Conservation (phyloP, 1,140 invertebrate species). For the Dendroctonus valens region DNA sequence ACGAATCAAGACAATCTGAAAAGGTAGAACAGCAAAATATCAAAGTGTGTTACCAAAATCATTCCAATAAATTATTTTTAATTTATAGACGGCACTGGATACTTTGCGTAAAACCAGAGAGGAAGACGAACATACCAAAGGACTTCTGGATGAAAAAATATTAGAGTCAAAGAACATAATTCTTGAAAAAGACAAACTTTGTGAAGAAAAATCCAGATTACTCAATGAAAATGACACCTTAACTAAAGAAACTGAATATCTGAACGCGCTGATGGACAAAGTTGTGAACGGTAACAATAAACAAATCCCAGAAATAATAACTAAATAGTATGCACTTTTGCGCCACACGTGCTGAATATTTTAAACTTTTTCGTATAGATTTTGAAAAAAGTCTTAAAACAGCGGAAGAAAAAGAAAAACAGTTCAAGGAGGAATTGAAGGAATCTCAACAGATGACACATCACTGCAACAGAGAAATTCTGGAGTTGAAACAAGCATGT, state of each 20-base stretch:
- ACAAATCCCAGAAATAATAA: too few species aligned
- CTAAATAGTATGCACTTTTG: neutral
- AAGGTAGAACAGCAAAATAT: slow-evolving; percentile 16
- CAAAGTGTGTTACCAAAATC: slow-evolving; percentile 3
- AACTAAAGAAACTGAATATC: slow-evolving; percentile 17
- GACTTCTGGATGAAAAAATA: slow-evolving; percentile 27
- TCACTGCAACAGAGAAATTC: slow-evolving; percentile 9
- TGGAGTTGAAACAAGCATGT: slow-evolving; percentile 24
- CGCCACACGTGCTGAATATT: neutral
- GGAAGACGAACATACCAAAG: slow-evolving; percentile 12
- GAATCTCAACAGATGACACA: slow-evolving; percentile 24
- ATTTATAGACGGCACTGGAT: slow-evolving; percentile 3
- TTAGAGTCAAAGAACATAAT: slow-evolving; percentile 1
- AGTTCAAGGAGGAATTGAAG: slow-evolving; percentile 30
- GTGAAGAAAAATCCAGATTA: slow-evolving; percentile 21
- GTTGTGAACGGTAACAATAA: slow-evolving; percentile 25
- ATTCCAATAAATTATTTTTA: neutral
- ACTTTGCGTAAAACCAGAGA: slow-evolving; percentile 1
- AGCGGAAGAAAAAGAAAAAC: slow-evolving; percentile 29
- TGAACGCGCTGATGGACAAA: slow-evolving; percentile 34
- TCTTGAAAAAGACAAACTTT: slow-evolving; percentile 13
- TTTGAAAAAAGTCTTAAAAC: slow-evolving; percentile 32
- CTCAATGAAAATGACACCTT: slow-evolving; percentile 27
- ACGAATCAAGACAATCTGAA: slow-evolving; percentile 33
- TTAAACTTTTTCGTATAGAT: slow-evolving; percentile 9